phyloP scores from a whole-genome alignment of 1,140 invertebrate species.

The Phenacoccus solenopsis region DNA sequence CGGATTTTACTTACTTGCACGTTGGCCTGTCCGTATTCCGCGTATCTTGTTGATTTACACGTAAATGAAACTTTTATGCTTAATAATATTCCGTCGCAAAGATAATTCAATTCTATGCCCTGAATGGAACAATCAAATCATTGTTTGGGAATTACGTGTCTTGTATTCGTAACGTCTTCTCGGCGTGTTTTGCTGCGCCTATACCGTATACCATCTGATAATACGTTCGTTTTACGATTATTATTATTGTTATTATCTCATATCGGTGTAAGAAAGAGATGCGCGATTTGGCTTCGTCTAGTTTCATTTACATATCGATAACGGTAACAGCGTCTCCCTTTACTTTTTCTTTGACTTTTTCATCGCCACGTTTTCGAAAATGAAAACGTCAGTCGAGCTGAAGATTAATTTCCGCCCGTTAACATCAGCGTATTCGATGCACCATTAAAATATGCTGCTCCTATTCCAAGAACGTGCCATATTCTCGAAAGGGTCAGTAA shows the following conservation, averaged over 20 bases:
- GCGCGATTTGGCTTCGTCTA: background rate
- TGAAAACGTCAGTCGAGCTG: no score
- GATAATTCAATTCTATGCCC: slow-evolving; percentile 9
- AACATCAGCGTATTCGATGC: no score
- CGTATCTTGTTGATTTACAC: background rate
- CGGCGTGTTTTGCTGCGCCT: background rate
- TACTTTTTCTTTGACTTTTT: no score
- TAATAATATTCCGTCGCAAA: background rate
- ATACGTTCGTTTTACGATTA: slow-evolving; percentile 8
- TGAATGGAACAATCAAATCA: slow-evolving; percentile 15
- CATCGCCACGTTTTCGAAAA: no score
- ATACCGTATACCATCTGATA: background rate
- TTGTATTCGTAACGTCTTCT: background rate
- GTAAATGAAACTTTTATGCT: background rate
- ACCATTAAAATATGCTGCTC: no score
- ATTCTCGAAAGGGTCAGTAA: no score
- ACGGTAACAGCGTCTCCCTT: no score
- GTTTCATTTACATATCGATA: background rate
- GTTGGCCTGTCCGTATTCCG: background rate
- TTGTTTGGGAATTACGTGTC: slow-evolving; percentile 12
- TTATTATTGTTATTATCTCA: background rate
- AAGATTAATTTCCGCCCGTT: no score
- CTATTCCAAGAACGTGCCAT: no score
- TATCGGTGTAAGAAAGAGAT: background rate
- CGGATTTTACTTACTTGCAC: background rate